These are phyloP conservation scores for Pristionchus fissidentatus DNA, from an alignment of 2,888 invertebrate species.

Conservation along the genomic window DNA sequence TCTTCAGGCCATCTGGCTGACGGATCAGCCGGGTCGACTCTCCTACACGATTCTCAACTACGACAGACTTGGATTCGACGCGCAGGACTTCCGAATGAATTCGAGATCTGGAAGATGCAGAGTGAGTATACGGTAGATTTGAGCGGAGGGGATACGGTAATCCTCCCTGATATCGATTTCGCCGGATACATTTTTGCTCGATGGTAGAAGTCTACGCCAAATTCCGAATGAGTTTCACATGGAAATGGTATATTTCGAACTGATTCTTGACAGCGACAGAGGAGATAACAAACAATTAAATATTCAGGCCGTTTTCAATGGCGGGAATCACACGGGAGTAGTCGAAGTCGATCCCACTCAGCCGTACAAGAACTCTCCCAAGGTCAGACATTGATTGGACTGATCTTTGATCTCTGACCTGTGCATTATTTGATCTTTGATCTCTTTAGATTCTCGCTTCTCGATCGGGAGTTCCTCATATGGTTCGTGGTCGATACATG, in stretches of 20 bases:
- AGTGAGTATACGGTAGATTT: conserved; percentile 45
- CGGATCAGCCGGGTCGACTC: conserved; percentile 92
- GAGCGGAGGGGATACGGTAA: neutral
- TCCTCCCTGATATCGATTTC: neutral
- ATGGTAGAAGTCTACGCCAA: no score
- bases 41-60: conserved; percentile 97
- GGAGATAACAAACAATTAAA: conserved; percentile 24
- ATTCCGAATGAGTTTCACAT: neutral
- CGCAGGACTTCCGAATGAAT: conserved; percentile 77
- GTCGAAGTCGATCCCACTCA: conserved; percentile 74
- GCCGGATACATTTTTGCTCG: no score
- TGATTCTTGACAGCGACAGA: neutral
- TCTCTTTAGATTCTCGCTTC: conserved; percentile 63
- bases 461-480: conserved; percentile 74
- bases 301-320: conserved; percentile 73
- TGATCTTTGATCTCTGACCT: conserved; percentile 47
- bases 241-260: neutral
- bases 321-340: conserved; percentile 75
- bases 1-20: conserved; percentile 76
- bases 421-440: neutral
- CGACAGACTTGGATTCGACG: conserved; percentile 90
- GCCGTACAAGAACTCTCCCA: conserved; percentile 73
- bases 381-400: conserved; percentile 51
- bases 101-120: conserved; percentile 71
- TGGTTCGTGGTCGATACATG: conserved; percentile 85